Evolutionary conservation across 2,888 invertebrate species (phyloP).

Genomic region (Agrotis puta): DNA sequence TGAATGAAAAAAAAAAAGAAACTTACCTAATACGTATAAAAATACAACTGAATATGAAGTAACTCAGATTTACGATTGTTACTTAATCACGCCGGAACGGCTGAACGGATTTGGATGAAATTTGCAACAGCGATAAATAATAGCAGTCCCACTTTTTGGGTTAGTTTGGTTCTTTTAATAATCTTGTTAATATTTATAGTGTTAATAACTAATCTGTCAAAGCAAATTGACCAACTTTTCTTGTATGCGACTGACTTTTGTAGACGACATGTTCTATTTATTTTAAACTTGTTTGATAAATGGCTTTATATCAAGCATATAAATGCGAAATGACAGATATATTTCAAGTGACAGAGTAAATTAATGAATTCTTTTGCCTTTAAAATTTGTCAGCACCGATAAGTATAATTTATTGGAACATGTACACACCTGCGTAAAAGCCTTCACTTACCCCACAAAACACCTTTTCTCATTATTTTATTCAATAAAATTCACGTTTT

Average conservation of each 20-base stretch:
- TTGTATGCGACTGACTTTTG: too few species aligned
- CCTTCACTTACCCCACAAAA: conserved; percentile 13
- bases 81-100: too few species aligned
- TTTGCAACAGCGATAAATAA: too few species aligned
- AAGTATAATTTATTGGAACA: conserved; percentile 31
- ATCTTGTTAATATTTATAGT: not conserved
- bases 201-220: not conserved
- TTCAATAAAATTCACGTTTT: conserved; percentile 34
- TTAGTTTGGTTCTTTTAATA: not conserved
- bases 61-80: too few species aligned
- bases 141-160: not conserved
- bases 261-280: not conserved
- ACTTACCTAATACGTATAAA: too few species aligned
- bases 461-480: conserved; percentile 26
- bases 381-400: conserved; percentile 8
- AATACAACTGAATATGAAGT: too few species aligned
- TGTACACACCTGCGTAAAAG: conserved; percentile 31
- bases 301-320: conserved; percentile 6
- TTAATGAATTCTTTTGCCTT: not conserved
- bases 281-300: not conserved
- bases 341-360: conserved; percentile 5
- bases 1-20: too few species aligned
- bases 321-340: conserved; percentile 19
- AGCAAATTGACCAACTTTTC: not conserved
- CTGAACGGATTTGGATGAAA: too few species aligned